Percentiles rank a stretch among this genome's conserved stretches.
Evolutionary conservation across 2,113 vertebrate species (phyloP).

Genomic region (Dipodomys spectabilis): DNA sequence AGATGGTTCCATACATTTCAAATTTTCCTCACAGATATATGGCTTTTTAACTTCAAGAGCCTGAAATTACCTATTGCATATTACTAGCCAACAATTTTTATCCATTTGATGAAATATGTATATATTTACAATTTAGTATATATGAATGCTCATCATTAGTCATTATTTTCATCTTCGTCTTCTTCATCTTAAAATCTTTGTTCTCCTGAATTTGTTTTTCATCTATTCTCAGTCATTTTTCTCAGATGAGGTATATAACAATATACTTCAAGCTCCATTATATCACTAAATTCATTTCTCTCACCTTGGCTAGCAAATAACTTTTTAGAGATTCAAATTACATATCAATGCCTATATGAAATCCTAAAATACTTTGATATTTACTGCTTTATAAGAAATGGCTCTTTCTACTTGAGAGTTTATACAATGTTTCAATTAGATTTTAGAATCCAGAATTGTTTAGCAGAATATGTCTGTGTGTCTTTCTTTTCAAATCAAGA

Average conservation of each 20-base stretch:
- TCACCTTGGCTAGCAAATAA: background rate
- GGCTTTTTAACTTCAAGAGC: background rate
- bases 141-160: background rate
- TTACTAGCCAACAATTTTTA: background rate
- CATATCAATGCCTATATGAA: background rate
- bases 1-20: background rate
- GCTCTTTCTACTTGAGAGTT: background rate
- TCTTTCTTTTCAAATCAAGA: background rate
- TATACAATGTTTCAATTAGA: too few species aligned
- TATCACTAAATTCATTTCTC: constrained; percentile 4
- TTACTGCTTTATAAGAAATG: background rate
- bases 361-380: background rate
- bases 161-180: background rate
- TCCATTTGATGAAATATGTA: background rate
- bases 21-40: background rate
- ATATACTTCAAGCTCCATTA: background rate
- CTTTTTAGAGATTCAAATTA: background rate
- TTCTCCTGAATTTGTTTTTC: background rate
- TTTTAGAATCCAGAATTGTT: too few species aligned
- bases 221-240: constrained; percentile 7
- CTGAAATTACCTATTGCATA: background rate
- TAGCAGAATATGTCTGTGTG: background rate
- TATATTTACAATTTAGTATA: background rate
- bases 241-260: background rate
- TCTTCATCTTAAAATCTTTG: constrained; percentile 16